Evolutionary conservation across 2,888 invertebrate species (phyloP).

Genomic region (Sturmia bella): DNA sequence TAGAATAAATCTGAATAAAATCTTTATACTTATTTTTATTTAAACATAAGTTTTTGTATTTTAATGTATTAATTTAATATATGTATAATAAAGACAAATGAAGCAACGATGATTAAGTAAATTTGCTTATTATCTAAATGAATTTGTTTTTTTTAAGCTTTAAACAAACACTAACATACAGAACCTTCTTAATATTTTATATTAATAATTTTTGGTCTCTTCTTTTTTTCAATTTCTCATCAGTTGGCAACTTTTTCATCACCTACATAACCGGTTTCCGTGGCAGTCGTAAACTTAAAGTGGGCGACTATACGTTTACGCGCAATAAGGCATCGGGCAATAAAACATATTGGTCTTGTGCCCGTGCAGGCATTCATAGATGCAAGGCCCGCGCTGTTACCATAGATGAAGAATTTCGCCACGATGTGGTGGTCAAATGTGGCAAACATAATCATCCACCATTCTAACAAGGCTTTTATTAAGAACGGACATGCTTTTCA

Average conservation of each 20-base stretch:
- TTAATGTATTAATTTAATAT: background rate
- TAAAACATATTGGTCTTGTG: conserved; percentile 82
- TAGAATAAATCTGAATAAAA: background rate
- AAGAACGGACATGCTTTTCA: conserved; percentile 3
- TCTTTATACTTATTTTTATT: conserved; percentile 6
- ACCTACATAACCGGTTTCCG: conserved; percentile 82
- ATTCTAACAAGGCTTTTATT: conserved; percentile 75
- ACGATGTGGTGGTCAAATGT: conserved; percentile 81
- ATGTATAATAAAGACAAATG: background rate
- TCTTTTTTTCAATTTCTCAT: conserved; percentile 38
- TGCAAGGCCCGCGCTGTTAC: conserved; percentile 82
- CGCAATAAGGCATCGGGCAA: conserved; percentile 80
- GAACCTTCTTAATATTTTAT: conserved; percentile 13
- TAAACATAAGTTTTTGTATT: conserved; percentile 18
- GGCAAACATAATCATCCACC: conserved; percentile 81
- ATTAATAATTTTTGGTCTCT: conserved; percentile 69
- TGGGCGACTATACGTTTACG: conserved; percentile 81
- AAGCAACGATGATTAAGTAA: conserved; percentile 4
- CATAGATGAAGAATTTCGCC: conserved; percentile 77
- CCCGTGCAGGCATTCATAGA: conserved; percentile 81
- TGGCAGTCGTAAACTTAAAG: conserved; percentile 81
- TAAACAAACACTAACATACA: background rate
- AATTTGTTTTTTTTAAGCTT: background rate
- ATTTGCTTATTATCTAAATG: background rate
- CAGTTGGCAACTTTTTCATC: conserved; percentile 76